These are phyloP conservation scores for Ennomos erosarius DNA, from an alignment of 2,888 invertebrate genomes.

Conservation along the genomic window DNA sequence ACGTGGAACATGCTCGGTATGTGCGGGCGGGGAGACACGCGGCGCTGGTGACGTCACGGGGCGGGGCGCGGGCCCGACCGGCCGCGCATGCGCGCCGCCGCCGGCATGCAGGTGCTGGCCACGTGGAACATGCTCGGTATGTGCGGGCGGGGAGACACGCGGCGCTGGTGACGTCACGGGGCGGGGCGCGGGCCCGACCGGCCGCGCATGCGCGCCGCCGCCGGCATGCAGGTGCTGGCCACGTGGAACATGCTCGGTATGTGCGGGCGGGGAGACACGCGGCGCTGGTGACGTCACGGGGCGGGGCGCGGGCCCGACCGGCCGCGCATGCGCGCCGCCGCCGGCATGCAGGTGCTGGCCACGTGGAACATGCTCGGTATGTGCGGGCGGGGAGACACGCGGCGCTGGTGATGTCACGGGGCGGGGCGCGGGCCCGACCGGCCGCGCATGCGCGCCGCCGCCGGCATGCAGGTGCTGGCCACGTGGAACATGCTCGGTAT, in stretches of 20 bases:
- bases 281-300: constrained; percentile 74
- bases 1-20: constrained; percentile 95
- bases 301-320: constrained; percentile 74
- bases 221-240: constrained; percentile 96
- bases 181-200: constrained; percentile 74
- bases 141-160: constrained; percentile 44
- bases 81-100: constrained; percentile 94
- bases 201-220: constrained; percentile 94
- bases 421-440: constrained; percentile 74
- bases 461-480: constrained; percentile 96
- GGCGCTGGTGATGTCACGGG: constrained; percentile 74
- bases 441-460: constrained; percentile 94
- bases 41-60: constrained; percentile 42
- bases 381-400: constrained; percentile 44
- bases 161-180: constrained; percentile 74
- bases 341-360: constrained; percentile 96
- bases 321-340: constrained; percentile 94
- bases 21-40: constrained; percentile 12
- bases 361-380: constrained; percentile 95
- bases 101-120: constrained; percentile 96
- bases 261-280: constrained; percentile 44
- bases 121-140: constrained; percentile 95
- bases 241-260: constrained; percentile 95
- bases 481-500: constrained; percentile 95
- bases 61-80: constrained; percentile 74